Evolutionary conservation across 2,113 vertebrate genomes (phyloP).

Genomic region (Megaceryle maxima): DNA sequence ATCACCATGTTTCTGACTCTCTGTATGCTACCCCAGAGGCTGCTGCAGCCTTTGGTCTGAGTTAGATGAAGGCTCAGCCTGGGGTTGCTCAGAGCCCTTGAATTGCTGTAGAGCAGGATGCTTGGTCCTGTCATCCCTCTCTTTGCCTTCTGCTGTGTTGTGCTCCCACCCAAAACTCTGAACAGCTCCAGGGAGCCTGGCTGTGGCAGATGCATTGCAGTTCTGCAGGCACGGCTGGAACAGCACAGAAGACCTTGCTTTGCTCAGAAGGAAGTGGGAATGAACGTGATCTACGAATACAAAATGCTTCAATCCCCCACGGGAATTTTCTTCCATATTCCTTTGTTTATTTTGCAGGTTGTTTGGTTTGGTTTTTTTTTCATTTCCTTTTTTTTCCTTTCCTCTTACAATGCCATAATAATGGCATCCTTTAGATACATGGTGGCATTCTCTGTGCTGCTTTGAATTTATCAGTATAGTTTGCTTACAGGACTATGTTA

Average conservation of each 20-base stretch:
- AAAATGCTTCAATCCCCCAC: neutral
- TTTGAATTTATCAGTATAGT: neutral
- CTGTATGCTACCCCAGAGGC: neutral
- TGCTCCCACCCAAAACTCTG: neutral
- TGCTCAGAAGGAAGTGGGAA: neutral
- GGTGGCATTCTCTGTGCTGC: neutral
- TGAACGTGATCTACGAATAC: neutral
- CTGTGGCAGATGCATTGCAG: neutral
- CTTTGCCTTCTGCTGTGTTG: neutral
- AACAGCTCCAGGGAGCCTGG: neutral
- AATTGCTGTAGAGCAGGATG: neutral
- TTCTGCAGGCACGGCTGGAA: neutral
- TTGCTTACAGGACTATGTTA: neutral
- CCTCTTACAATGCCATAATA: neutral
- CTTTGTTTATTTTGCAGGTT: neutral
- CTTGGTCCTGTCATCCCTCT: rapidly evolving
- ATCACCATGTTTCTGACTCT: neutral
- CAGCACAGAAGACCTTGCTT: neutral
- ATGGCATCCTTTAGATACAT: neutral
- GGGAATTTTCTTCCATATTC: neutral
- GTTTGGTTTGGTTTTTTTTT: neutral
- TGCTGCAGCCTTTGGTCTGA: neutral
- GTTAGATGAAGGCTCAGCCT: neutral
- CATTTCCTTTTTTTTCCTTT: neutral
- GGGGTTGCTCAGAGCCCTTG: neutral